phyloP scores from a whole-genome alignment of 35 echinoderm and acorn worm species.

The Apostichopus californicus region DNA sequence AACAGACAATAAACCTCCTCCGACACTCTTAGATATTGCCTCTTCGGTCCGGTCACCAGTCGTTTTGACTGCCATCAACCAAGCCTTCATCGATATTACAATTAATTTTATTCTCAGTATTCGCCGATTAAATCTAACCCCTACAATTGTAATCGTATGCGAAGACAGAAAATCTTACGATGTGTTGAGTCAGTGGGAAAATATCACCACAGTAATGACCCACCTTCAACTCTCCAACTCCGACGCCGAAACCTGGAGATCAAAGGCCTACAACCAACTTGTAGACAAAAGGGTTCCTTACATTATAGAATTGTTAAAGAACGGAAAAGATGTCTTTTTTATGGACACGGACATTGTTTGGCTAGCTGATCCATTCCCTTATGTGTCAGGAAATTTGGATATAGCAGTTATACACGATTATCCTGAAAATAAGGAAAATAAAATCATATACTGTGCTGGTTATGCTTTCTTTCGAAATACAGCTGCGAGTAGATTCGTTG shows the following conservation, averaged over 20 bases:
- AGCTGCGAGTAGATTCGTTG: neutral
- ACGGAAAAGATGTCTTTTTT: conserved; percentile 49
- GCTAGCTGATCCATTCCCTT: conserved; percentile 49
- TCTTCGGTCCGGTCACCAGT: conserved; percentile 41
- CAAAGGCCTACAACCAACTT: conserved; percentile 50
- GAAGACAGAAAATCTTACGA: conserved; percentile 50
- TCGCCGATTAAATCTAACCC: neutral
- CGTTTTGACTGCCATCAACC: conserved; percentile 45
- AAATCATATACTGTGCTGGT: conserved; percentile 47
- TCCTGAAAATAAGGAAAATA: conserved; percentile 34
- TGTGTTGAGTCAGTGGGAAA: conserved; percentile 6
- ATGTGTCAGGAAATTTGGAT: conserved; percentile 9
- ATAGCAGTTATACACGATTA: conserved; percentile 39
- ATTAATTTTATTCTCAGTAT: conserved; percentile 49
- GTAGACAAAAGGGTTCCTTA: conserved; percentile 54
- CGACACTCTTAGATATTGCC: conserved; percentile 25
- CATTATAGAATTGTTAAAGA: conserved; percentile 24
- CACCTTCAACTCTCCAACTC: conserved; percentile 39
- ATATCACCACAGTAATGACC: conserved; percentile 36
- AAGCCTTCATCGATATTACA: conserved; percentile 46
- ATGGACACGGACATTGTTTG: conserved; percentile 60
- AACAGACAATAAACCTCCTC: neutral
- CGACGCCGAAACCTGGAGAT: conserved; percentile 40
- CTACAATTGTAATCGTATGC: conserved; percentile 30
- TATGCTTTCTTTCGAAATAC: conserved; percentile 41